Conservation (phyloP, 2,113 vertebrate genomes). For the Pycnonotus jocosus region DNA sequence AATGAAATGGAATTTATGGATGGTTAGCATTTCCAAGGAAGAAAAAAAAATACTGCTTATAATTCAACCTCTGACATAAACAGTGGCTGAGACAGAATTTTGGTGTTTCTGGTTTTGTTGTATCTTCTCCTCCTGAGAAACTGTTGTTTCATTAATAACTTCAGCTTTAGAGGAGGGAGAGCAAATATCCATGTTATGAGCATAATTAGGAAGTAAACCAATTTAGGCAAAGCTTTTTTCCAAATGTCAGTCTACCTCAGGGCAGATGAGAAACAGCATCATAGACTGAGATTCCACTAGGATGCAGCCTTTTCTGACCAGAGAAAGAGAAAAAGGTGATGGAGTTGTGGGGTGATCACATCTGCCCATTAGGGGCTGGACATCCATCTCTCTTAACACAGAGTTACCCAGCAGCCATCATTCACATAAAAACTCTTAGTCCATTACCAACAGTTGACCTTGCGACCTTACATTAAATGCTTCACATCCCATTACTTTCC, state of each 20-base stretch:
- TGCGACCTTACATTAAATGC: neutral
- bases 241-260: neutral
- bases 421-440: constrained; percentile 14
- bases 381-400: constrained; percentile 15
- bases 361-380: neutral
- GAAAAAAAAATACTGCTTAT: neutral
- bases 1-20: neutral
- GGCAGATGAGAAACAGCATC: neutral
- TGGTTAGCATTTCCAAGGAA: neutral
- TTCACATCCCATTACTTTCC: constrained; percentile 29
- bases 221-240: neutral
- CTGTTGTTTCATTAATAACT: neutral
- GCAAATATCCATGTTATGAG: neutral
- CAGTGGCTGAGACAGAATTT: neutral
- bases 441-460: constrained; percentile 27
- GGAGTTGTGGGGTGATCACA: neutral
- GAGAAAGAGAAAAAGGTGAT: neutral
- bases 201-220: neutral
- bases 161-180: neutral
- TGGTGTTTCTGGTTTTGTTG: neutral
- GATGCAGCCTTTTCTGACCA: neutral
- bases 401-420: neutral
- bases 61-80: neutral
- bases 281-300: neutral
- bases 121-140: neutral